Evolutionary conservation across 2,888 invertebrate species (phyloP).

Genomic region (Arrhopalites spinosus): DNA sequence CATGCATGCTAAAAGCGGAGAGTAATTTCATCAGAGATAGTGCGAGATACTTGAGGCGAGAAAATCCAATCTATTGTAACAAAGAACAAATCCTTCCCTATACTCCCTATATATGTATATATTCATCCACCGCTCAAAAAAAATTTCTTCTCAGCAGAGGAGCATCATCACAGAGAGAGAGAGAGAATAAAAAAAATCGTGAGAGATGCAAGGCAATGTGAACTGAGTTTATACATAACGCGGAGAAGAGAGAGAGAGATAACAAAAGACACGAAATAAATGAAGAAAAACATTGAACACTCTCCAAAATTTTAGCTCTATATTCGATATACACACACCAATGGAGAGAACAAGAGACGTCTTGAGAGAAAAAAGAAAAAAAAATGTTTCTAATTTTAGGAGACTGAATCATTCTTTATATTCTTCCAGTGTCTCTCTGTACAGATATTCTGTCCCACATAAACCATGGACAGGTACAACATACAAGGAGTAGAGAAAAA

Average conservation of each 20-base stretch:
- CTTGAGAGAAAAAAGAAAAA: too few relatives aligned
- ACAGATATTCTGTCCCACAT: too few relatives aligned
- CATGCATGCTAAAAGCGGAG: slow-evolving; percentile 27
- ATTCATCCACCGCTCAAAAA: too few relatives aligned
- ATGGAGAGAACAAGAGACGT: too few relatives aligned
- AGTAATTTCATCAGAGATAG: slow-evolving; percentile 30
- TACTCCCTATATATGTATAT: neutral
- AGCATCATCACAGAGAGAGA: too few relatives aligned
- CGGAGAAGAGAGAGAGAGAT: neutral
- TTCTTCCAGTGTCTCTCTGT: too few relatives aligned
- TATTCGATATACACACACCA: neutral
- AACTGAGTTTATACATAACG: neutral
- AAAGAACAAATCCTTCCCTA: slow-evolving; percentile 14
- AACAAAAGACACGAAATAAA: neutral
- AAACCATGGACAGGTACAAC: neutral
- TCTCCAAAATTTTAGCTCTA: neutral
- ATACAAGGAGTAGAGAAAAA: neutral
- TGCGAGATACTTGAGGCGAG: slow-evolving; percentile 33
- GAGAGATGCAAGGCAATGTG: neutral
- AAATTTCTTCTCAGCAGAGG: too few relatives aligned
- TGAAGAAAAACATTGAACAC: slow-evolving; percentile 17
- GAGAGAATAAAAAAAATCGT: neutral
- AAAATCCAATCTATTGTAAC: slow-evolving; percentile 35
- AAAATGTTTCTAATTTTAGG: neutral
- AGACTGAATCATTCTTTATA: neutral